A percentile compares a stretch with the other conserved stretches of the same genome.
Evolutionary conservation across 2,113 vertebrate species (phyloP).

Genomic region (Chionomys nivalis): DNA sequence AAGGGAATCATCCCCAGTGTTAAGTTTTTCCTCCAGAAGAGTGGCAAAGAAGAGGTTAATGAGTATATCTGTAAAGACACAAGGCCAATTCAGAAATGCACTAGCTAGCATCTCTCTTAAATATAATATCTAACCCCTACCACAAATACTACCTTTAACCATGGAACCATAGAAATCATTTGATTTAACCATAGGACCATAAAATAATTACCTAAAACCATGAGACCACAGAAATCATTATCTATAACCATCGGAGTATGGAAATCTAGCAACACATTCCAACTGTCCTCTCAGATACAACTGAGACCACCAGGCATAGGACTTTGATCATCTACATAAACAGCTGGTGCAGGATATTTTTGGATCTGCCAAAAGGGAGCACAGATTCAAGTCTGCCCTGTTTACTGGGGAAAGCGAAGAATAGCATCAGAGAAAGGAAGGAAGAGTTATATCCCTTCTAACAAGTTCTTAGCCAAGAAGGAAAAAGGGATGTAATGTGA

Average conservation of each 20-base stretch:
- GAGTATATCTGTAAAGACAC: background rate
- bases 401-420: background rate
- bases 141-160: background rate
- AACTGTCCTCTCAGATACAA: background rate
- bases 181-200: background rate
- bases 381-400: background rate
- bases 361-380: background rate
- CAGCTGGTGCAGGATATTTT: background rate
- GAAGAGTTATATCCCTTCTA: background rate
- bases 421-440: background rate
- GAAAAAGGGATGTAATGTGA: background rate
- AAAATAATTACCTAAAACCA: background rate
- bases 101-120: background rate
- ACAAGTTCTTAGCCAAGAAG: background rate
- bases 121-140: background rate
- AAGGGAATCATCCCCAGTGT: background rate
- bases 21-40: background rate
- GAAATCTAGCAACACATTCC: background rate
- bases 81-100: background rate
- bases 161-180: background rate
- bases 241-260: background rate
- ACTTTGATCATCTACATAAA: background rate
- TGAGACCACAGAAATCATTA: background rate
- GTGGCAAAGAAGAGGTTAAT: background rate
- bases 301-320: background rate